Percentiles rank a stretch among this genome's conserved stretches.
phyloP scores from a whole-genome alignment of 1,140 invertebrate genomes.

The Apis laboriosa region DNA sequence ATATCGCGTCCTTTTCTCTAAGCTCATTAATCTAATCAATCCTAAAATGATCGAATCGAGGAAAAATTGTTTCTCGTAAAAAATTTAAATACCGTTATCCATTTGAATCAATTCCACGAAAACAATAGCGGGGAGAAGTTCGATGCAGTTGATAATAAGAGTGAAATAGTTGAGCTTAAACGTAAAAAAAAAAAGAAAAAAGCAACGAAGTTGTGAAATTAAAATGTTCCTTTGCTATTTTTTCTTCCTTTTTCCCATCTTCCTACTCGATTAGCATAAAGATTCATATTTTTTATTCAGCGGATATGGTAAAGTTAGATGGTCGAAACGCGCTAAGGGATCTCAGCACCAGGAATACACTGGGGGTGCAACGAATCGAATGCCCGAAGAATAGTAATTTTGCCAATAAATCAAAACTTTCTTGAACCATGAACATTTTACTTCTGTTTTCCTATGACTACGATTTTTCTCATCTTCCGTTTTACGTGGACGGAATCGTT shows the following conservation, averaged over 20 bases:
- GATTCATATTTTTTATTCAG: not conserved
- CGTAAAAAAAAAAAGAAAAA: no score
- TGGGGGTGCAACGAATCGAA: not conserved
- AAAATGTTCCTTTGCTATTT: not conserved
- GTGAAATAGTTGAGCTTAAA: not conserved
- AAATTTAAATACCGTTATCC: not conserved
- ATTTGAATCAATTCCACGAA: not conserved
- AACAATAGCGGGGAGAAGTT: not conserved
- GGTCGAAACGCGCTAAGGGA: not conserved
- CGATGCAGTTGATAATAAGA: not conserved
- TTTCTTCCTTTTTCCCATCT: no score
- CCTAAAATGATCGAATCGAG: not conserved
- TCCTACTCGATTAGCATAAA: not conserved
- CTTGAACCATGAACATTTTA: slow-evolving; percentile 4
- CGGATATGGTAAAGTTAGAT: not conserved
- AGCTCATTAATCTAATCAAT: not conserved
- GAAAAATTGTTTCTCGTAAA: not conserved
- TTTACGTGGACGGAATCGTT: slow-evolving; percentile 14
- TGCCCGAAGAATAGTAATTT: slow-evolving; percentile 36
- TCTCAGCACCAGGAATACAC: slow-evolving; percentile 25
- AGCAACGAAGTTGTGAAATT: not conserved
- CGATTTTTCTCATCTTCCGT: slow-evolving; percentile 1
- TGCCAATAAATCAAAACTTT: slow-evolving; percentile 29
- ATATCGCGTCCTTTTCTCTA: not conserved
- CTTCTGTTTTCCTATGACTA: not conserved